These are phyloP conservation scores for Indicator indicator DNA, from an alignment of 2,113 vertebrate species.

Conservation along the genomic window DNA sequence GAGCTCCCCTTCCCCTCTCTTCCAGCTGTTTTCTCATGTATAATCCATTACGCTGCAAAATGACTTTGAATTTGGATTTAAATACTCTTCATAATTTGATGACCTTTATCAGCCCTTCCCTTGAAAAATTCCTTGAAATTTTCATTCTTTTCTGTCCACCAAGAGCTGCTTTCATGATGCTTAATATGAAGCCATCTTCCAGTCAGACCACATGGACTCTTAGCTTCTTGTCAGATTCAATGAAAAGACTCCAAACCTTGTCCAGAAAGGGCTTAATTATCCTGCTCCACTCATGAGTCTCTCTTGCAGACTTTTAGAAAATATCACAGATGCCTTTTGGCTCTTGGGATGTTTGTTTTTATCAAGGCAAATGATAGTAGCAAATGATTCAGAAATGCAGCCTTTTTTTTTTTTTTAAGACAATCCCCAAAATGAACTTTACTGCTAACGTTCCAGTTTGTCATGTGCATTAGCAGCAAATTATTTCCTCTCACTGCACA, in stretches of 20 bases:
- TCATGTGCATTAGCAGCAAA: constrained; percentile 4
- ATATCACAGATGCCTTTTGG: neutral
- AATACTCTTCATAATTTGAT: neutral
- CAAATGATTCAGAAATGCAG: neutral
- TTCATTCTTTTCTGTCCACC: neutral
- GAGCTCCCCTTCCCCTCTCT: neutral
- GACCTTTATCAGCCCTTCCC: neutral
- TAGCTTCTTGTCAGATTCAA: neutral
- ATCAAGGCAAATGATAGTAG: neutral
- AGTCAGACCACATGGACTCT: neutral
- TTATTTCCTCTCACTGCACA: constrained; percentile 5
- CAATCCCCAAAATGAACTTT: neutral
- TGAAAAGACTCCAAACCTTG: neutral
- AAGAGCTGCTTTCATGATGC: neutral
- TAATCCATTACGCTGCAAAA: neutral
- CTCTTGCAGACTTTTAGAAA: neutral
- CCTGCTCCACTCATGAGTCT: neutral
- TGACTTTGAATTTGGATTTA: neutral
- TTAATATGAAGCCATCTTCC: neutral
- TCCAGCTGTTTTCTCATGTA: neutral
- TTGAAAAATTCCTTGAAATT: neutral
- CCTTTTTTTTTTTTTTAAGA: neutral
- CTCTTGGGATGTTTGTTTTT: neutral
- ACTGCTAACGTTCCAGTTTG: neutral
- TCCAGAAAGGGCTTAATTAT: neutral